Conservation (phyloP, 2,888 invertebrate species). For the Miltochrista miniata region DNA sequence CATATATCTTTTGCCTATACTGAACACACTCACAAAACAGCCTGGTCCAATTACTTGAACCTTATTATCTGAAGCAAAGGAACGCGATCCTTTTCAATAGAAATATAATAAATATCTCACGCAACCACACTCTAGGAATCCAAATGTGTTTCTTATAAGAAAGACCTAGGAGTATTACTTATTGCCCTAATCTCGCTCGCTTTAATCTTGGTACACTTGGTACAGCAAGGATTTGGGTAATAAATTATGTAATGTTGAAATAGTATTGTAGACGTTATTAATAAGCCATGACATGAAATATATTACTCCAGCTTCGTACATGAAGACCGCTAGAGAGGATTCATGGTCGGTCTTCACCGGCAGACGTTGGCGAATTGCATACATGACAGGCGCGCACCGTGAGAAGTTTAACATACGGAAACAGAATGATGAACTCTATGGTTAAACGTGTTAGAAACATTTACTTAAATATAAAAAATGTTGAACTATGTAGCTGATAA, state of each 20-base stretch:
- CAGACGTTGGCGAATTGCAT: conserved; percentile 57
- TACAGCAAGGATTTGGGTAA: conserved; percentile 41
- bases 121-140: conserved; percentile 21
- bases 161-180: conserved; percentile 36
- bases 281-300: conserved; percentile 62
- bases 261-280: conserved; percentile 60
- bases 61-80: neutral
- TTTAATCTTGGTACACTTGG: conserved; percentile 26
- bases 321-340: conserved; percentile 36
- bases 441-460: too few relatives aligned
- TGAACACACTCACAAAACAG: neutral
- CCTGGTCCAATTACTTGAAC: neutral
- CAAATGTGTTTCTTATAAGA: conserved; percentile 33
- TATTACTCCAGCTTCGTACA: conserved; percentile 51
- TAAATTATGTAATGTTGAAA: conserved; percentile 54
- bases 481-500: too few relatives aligned
- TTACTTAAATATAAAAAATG: too few relatives aligned
- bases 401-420: conserved; percentile 7
- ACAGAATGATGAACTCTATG: neutral
- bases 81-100: conserved; percentile 23
- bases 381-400: conserved; percentile 32
- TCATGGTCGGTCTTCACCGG: conserved; percentile 39
- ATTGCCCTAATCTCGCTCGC: conserved; percentile 30
- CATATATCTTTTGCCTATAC: too few relatives aligned
- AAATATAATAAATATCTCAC: conserved; percentile 30